These are phyloP conservation scores for Parauchenoglanis ngamensis DNA, from an alignment of 2,797 vertebrate genomes.

Conservation along the genomic window DNA sequence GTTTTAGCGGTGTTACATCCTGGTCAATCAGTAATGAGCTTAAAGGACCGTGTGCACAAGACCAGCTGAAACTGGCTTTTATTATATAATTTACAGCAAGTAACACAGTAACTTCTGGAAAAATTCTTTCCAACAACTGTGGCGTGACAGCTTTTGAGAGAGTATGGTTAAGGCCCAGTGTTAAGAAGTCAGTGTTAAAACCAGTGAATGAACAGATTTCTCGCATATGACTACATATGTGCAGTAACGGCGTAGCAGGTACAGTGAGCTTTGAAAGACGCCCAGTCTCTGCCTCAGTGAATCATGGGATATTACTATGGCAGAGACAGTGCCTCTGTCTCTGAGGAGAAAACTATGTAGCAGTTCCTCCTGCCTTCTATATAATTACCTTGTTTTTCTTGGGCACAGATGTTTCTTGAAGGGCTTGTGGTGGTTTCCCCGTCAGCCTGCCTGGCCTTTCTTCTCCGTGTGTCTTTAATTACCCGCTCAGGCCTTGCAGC, in stretches of 20 bases:
- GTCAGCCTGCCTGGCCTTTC: constrained; percentile 52
- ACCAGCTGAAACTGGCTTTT: background rate
- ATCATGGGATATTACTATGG: constrained; percentile 52
- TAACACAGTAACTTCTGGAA: constrained; percentile 20
- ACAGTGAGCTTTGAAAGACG: background rate
- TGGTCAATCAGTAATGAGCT: background rate
- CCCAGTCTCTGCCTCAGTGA: background rate
- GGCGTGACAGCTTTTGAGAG: background rate
- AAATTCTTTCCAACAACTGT: background rate
- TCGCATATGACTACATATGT: background rate
- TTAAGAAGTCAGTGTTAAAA: background rate
- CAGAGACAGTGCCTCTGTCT: constrained; percentile 47
- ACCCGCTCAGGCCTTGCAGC: constrained; percentile 49
- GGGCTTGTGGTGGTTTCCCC: constrained; percentile 60
- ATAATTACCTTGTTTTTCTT: constrained; percentile 67
- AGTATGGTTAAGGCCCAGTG: background rate
- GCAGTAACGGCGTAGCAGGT: background rate
- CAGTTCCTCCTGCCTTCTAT: constrained; percentile 53
- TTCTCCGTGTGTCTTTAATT: constrained; percentile 56
- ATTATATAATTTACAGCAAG: background rate
- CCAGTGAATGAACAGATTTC: background rate
- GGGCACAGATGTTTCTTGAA: constrained; percentile 64
- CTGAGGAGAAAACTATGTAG: constrained; percentile 57
- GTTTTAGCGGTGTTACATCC: constrained; percentile 60
- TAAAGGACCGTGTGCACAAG: background rate